Evolutionary conservation across 2,888 invertebrate species (phyloP).

Genomic region (Lasioglossum calceatum): DNA sequence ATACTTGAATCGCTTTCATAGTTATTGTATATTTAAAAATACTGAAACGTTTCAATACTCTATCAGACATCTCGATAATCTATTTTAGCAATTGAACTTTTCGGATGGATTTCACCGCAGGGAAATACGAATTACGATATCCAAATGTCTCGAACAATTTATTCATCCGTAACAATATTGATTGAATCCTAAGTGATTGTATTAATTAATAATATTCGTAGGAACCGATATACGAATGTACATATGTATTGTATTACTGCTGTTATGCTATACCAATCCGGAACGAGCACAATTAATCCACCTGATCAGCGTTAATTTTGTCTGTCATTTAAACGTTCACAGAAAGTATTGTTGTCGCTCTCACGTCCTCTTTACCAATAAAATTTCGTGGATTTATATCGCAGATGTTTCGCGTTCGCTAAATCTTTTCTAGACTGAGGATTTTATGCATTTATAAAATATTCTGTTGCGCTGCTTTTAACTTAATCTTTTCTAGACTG

Average conservation of each 20-base stretch:
- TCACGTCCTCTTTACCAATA: not conserved
- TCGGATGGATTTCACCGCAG: not conserved
- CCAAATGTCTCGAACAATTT: not conserved
- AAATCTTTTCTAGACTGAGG: too few relatives aligned
- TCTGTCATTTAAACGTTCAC: not conserved
- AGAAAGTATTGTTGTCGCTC: not conserved
- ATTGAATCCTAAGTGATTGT: not conserved
- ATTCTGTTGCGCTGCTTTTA: too few relatives aligned
- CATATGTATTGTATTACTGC: not conserved
- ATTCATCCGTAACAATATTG: not conserved
- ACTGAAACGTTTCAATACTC: not conserved
- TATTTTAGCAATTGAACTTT: not conserved
- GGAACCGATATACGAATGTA: not conserved
- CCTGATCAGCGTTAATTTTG: not conserved
- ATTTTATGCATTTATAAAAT: too few relatives aligned
- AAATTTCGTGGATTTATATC: not conserved
- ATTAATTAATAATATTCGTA: constrained; percentile 23
- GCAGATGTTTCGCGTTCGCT: too few relatives aligned
- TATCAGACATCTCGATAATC: not conserved
- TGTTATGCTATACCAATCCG: constrained; percentile 12
- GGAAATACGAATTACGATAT: not conserved
- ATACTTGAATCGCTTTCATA: too few relatives aligned
- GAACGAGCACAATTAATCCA: not conserved
- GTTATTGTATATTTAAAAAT: not conserved
- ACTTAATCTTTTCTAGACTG: too few relatives aligned